phyloP scores from a whole-genome alignment of 1,140 invertebrate genomes.

The Tenebrio molitor region DNA sequence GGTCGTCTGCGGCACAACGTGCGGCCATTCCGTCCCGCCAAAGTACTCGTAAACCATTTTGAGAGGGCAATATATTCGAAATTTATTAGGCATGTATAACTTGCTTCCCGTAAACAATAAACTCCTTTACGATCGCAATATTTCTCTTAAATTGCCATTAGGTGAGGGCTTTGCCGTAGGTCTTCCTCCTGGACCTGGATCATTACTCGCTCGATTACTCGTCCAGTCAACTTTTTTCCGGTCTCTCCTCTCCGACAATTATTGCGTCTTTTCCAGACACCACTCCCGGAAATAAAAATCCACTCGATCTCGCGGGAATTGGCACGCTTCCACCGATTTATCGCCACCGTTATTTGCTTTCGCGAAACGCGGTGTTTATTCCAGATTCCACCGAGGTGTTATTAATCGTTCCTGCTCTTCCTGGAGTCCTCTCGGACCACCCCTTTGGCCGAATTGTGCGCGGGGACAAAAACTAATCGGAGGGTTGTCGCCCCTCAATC shows the following conservation, averaged over 20 bases:
- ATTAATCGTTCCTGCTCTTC: no score
- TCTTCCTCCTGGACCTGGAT: slow-evolving; percentile 8
- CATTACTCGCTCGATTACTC: slow-evolving; percentile 6
- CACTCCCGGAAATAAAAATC: background rate
- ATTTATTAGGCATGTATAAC: slow-evolving; percentile 29
- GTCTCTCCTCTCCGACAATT: slow-evolving; percentile 1
- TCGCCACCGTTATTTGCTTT: background rate
- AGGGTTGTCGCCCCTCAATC: slow-evolving; percentile 13
- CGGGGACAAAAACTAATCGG: slow-evolving; percentile 32
- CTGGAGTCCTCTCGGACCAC: no score
- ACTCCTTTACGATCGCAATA: slow-evolving; percentile 29
- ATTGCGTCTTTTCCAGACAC: background rate
- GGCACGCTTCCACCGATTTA: background rate
- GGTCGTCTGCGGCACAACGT: no score
- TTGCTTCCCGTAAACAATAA: slow-evolving; percentile 36
- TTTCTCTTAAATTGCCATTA: slow-evolving; percentile 27
- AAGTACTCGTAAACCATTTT: no score
- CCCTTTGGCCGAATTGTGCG: no score
- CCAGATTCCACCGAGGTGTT: background rate
- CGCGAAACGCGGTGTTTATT: background rate
- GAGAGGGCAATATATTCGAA: slow-evolving; percentile 11
- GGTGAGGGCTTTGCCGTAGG: background rate
- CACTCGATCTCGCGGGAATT: background rate
- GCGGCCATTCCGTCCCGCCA: no score
- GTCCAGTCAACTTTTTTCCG: background rate